Percentiles rank a stretch among this genome's conserved stretches.
phyloP scores from a whole-genome alignment of 2,888 invertebrate species.

The Holacanthella duospinosa region DNA sequence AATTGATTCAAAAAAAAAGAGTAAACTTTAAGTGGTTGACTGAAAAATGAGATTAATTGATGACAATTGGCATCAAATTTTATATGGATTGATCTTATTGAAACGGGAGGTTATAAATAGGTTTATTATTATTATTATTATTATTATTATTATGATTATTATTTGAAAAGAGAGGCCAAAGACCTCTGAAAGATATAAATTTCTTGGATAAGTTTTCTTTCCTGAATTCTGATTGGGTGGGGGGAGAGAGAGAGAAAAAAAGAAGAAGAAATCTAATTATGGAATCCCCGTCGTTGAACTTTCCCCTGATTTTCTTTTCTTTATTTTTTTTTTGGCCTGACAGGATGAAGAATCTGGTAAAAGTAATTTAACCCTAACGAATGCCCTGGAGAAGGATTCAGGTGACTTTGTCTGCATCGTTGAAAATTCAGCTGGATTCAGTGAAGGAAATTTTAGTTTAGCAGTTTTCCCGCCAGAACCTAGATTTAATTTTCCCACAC shows the following conservation, averaged over 20 bases:
- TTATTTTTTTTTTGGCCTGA: constrained; percentile 8
- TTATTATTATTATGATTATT: no score
- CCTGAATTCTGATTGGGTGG: background rate
- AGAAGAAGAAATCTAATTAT: constrained; percentile 8
- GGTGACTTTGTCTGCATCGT: constrained; percentile 81
- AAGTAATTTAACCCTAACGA: constrained; percentile 64
- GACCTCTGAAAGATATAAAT: background rate
- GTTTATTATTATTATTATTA: no score
- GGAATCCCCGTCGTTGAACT: no score
- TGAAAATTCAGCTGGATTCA: constrained; percentile 76
- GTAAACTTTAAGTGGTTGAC: no score
- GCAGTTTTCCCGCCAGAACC: constrained; percentile 66
- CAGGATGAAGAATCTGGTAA: constrained; percentile 20
- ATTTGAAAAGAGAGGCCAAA: background rate
- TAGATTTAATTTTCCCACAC: constrained; percentile 57
- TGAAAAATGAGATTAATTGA: no score
- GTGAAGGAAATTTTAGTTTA: constrained; percentile 79
- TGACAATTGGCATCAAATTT: no score
- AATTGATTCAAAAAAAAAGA: no score
- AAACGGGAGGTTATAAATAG: background rate
- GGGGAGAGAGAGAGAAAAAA: no score
- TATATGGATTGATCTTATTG: no score
- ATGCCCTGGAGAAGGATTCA: constrained; percentile 56
- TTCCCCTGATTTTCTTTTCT: background rate
- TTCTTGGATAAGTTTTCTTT: background rate